Conservation (phyloP, 1,140 invertebrate species). For the Carcinoscorpius rotundicauda region DNA sequence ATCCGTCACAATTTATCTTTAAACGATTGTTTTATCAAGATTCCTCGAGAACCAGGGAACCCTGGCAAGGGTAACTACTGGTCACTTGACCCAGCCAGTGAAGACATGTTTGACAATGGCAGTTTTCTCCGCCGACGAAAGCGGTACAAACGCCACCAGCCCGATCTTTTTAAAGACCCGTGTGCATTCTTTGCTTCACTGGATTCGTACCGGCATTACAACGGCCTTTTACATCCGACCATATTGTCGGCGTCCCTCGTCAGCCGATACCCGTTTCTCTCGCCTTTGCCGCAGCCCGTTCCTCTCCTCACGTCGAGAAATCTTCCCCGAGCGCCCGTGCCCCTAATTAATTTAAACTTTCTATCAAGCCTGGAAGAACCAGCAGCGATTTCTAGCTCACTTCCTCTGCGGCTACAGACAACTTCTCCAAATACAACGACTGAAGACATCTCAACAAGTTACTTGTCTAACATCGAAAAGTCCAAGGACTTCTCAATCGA, state of each 20-base stretch:
- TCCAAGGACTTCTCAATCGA: too few relatives aligned
- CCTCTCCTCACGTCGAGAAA: conserved; percentile 14
- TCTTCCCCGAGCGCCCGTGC: conserved; percentile 13
- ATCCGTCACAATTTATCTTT: conserved; percentile 94
- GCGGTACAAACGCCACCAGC: conserved; percentile 63
- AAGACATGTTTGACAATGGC: conserved; percentile 99
- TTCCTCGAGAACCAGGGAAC: conserved; percentile 93
- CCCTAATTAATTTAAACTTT: conserved; percentile 9
- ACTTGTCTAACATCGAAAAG: not conserved
- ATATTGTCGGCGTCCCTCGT: conserved; percentile 15
- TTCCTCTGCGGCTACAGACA: conserved; percentile 4
- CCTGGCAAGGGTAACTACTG: conserved; percentile 99
- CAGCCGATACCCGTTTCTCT: conserved; percentile 25
- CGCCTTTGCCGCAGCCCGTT: conserved; percentile 19
- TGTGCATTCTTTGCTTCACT: conserved; percentile 27
- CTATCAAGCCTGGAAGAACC: conserved; percentile 6
- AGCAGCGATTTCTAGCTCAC: not conserved
- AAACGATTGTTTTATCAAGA: conserved; percentile 99
- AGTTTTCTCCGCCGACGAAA: conserved; percentile 89
- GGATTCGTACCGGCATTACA: conserved; percentile 24
- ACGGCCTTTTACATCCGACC: conserved; percentile 19
- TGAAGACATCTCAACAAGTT: not conserved
- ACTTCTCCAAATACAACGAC: conserved; percentile 9
- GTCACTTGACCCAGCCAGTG: conserved; percentile 90
- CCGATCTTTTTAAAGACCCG: conserved; percentile 20